phyloP scores from a whole-genome alignment of 2,113 vertebrate species.

The Eclectus roratus region DNA sequence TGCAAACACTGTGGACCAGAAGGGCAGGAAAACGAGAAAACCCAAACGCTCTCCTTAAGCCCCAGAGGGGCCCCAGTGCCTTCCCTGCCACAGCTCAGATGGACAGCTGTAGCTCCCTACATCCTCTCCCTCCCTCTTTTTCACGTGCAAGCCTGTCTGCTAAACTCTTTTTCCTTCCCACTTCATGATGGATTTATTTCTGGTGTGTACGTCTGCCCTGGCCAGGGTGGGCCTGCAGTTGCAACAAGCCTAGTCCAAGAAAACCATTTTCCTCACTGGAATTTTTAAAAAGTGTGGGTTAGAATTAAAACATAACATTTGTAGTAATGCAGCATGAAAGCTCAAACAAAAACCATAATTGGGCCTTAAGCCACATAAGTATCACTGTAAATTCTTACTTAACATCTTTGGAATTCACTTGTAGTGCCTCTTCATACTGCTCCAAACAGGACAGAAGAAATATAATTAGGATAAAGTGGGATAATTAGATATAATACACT shows the following conservation, averaged over 20 bases:
- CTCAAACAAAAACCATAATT: background rate
- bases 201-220: background rate
- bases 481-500: background rate
- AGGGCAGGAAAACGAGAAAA: background rate
- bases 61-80: accelerated
- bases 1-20: background rate
- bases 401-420: background rate
- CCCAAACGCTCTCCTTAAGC: background rate
- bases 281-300: background rate
- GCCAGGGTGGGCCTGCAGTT: background rate
- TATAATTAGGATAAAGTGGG: background rate
- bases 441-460: conserved; percentile 3
- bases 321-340: background rate
- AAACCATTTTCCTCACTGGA: background rate
- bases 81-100: background rate
- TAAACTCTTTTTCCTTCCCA: background rate
- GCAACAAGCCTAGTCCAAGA: accelerated
- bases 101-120: background rate
- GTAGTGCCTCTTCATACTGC: background rate
- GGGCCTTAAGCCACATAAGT: background rate
- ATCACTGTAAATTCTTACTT: background rate
- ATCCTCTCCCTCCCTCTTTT: background rate
- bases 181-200: background rate
- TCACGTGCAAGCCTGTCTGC: accelerated
- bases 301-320: background rate